Conservation (phyloP, 2,888 invertebrate genomes). For the Argyresthia albistria region DNA sequence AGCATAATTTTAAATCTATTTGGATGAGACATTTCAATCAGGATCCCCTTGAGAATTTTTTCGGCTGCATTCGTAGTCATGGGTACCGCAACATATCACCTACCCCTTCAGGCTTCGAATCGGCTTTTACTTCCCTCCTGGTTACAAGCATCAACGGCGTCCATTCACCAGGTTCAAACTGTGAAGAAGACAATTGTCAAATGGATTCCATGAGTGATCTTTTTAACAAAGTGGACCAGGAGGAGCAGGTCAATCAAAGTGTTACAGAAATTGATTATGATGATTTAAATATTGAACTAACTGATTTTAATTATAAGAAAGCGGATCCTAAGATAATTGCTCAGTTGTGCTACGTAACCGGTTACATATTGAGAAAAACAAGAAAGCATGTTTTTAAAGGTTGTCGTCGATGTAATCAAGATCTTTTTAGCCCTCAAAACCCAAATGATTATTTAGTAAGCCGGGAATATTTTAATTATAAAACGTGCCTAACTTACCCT, state of each 20-base stretch:
- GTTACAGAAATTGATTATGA: background rate
- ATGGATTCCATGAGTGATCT: background rate
- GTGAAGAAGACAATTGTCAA: background rate
- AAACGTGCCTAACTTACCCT: background rate
- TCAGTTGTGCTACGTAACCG: background rate
- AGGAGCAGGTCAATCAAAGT: background rate
- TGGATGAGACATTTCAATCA: conserved; percentile 3
- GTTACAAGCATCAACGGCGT: background rate
- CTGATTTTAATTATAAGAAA: background rate
- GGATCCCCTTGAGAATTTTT: conserved; percentile 1
- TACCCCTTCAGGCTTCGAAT: background rate
- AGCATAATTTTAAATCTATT: background rate
- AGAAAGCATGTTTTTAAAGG: background rate
- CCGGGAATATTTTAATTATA: background rate
- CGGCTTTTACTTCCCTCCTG: background rate
- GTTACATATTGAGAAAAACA: background rate
- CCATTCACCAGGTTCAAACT: background rate
- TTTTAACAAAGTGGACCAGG: background rate
- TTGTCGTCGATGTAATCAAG: background rate
- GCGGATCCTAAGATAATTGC: background rate
- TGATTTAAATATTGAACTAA: background rate
- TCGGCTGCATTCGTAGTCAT: background rate
- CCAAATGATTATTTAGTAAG: background rate
- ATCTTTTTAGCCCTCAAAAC: background rate
- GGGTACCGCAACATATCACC: background rate